Conservation (phyloP, 2,888 invertebrate species). For the Drosophila austrosaltans region DNA sequence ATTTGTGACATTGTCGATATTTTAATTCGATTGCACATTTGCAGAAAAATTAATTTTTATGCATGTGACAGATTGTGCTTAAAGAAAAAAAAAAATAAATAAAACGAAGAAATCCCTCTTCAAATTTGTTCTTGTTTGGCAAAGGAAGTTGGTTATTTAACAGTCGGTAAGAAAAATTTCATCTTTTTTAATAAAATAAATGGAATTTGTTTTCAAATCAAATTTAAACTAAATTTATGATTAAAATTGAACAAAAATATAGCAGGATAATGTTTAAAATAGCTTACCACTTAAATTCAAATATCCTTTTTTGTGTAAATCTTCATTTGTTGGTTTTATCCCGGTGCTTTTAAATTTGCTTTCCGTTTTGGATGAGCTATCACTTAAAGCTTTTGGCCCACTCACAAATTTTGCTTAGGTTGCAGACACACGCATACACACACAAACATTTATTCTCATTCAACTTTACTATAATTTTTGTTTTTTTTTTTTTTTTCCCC, state of each 20-base stretch:
- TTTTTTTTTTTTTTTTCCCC: background rate
- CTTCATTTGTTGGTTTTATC: background rate
- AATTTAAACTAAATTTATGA: too few relatives aligned
- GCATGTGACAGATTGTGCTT: too few relatives aligned
- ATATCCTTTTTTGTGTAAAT: background rate
- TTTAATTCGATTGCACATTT: too few relatives aligned
- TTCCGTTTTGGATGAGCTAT: background rate
- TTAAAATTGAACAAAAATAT: background rate
- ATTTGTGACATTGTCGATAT: too few relatives aligned
- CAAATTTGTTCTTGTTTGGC: too few relatives aligned
- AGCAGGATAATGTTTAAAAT: background rate
- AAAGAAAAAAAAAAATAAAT: too few relatives aligned
- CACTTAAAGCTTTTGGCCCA: background rate
- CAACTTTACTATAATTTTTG: constrained; percentile 1
- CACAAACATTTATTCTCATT: background rate
- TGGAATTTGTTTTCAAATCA: too few relatives aligned
- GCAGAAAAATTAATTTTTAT: too few relatives aligned
- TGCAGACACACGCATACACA: background rate
- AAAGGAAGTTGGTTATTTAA: too few relatives aligned
- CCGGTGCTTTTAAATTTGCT: background rate
- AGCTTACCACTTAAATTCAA: background rate
- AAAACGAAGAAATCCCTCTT: too few relatives aligned
- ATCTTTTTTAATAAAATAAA: too few relatives aligned
- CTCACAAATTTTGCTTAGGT: background rate
- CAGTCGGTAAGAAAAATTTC: too few relatives aligned